Evolutionary conservation across 2,888 invertebrate genomes (phyloP).

Genomic region (Agonopterix alstromeriana): DNA sequence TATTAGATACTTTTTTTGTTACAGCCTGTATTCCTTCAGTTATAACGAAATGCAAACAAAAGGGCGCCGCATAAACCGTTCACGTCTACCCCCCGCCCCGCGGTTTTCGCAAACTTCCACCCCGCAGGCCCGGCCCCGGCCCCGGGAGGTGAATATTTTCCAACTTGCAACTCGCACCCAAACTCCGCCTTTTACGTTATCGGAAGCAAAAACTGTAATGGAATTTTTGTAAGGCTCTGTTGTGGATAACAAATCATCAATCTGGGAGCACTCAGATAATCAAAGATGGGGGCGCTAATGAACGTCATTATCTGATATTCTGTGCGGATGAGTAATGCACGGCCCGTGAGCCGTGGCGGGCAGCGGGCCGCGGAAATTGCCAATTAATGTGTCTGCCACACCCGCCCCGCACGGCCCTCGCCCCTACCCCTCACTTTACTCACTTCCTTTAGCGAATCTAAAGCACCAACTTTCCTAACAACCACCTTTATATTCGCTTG

Average conservation of each 20-base stretch:
- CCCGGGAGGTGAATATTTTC: slow-evolving; percentile 20
- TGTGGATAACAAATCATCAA: slow-evolving; percentile 20
- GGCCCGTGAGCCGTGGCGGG: slow-evolving; percentile 11
- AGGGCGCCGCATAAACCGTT: slow-evolving; percentile 8
- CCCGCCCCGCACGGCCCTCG: not conserved
- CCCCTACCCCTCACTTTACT: too few relatives aligned
- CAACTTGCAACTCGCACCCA: not conserved
- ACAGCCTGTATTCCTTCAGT: not conserved
- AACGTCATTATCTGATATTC: slow-evolving; percentile 43
- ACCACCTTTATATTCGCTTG: too few relatives aligned
- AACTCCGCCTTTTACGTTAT: not conserved
- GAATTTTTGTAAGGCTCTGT: not conserved
- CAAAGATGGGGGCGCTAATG: slow-evolving; percentile 30
- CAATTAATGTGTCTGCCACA: slow-evolving; percentile 50
- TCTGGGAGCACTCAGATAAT: slow-evolving; percentile 16
- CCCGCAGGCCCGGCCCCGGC: not conserved
- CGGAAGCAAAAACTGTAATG: not conserved
- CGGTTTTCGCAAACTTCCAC: slow-evolving; percentile 10
- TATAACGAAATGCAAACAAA: not conserved
- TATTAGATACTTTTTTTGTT: too few relatives aligned
- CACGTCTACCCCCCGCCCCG: slow-evolving; percentile 4
- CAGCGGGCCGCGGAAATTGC: slow-evolving; percentile 48
- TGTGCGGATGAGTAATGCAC: slow-evolving; percentile 41
- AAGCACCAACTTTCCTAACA: too few relatives aligned
- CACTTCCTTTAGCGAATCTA: too few relatives aligned